Conservation (phyloP, 1,140 invertebrate species). For the Asobara japonica region DNA sequence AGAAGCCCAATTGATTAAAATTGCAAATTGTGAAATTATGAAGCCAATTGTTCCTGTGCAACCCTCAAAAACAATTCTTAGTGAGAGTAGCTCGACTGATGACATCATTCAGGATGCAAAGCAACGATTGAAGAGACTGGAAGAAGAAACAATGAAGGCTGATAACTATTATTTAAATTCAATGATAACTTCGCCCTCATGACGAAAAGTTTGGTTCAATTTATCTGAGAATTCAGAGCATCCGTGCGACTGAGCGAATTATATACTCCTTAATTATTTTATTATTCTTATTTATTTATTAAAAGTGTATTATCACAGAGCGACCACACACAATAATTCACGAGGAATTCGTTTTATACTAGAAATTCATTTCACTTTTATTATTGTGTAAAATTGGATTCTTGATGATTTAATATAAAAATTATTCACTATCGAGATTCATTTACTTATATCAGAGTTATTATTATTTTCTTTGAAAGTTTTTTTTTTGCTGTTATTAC, state of each 20-base stretch:
- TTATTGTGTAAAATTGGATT: constrained; percentile 62
- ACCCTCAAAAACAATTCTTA: constrained; percentile 47
- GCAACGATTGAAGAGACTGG: constrained; percentile 54
- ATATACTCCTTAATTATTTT: background rate
- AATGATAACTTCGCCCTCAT: constrained; percentile 48
- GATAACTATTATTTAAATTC: constrained; percentile 60
- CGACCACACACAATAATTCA: constrained; percentile 15
- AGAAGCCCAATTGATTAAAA: constrained; percentile 46
- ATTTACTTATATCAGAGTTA: constrained; percentile 45
- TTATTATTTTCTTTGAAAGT: constrained; percentile 60
- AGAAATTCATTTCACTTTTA: constrained; percentile 30
- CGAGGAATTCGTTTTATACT: constrained; percentile 22
- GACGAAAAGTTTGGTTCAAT: constrained; percentile 24
- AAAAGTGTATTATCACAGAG: constrained; percentile 21
- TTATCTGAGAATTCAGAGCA: background rate
- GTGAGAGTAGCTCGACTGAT: constrained; percentile 62
- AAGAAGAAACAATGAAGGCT: constrained; percentile 59
- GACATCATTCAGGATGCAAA: constrained; percentile 64
- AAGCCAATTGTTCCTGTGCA: constrained; percentile 35
- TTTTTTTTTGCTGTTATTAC: constrained; percentile 54
- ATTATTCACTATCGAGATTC: constrained; percentile 48
- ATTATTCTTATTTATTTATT: constrained; percentile 13
- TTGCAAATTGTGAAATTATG: constrained; percentile 35
- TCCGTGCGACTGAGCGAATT: background rate
- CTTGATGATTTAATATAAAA: constrained; percentile 54